phyloP scores from a whole-genome alignment of 2,797 vertebrate species.

The Brachyalestes nurse region DNA sequence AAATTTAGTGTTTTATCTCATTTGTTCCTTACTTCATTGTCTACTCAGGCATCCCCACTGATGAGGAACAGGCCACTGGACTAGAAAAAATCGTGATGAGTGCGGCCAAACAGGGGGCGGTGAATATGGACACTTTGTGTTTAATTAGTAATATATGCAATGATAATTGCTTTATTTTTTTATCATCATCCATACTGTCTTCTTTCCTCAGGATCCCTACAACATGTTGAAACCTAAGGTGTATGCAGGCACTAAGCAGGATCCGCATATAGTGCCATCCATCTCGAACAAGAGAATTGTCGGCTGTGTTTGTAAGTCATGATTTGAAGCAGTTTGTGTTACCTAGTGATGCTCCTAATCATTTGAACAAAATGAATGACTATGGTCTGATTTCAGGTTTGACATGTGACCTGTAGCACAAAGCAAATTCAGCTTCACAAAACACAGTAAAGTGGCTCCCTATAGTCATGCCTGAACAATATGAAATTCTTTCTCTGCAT shows the following conservation, averaged over 20 bases:
- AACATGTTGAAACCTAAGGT: conserved; percentile 70
- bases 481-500: no score
- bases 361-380: no score
- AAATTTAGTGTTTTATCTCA: no score
- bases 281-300: conserved; percentile 71
- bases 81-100: conserved; percentile 75
- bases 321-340: not conserved
- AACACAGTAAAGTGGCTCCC: no score
- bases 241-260: conserved; percentile 72
- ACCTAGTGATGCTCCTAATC: no score
- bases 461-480: no score
- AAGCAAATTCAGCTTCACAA: no score
- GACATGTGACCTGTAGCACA: no score
- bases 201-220: conserved; percentile 69
- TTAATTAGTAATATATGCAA: not conserved
- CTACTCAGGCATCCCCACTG: conserved; percentile 79
- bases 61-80: conserved; percentile 85
- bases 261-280: conserved; percentile 76
- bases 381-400: no score
- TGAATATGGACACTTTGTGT: conserved; percentile 36
- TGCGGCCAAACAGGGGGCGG: conserved; percentile 78
- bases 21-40: not conserved
- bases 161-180: no score
- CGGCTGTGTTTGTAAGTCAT: conserved; percentile 75
- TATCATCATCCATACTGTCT: not conserved